A percentile compares a stretch with the other conserved stretches of the same genome.
phyloP scores from a whole-genome alignment of 2,113 vertebrate genomes.

The Daboia siamensis region DNA sequence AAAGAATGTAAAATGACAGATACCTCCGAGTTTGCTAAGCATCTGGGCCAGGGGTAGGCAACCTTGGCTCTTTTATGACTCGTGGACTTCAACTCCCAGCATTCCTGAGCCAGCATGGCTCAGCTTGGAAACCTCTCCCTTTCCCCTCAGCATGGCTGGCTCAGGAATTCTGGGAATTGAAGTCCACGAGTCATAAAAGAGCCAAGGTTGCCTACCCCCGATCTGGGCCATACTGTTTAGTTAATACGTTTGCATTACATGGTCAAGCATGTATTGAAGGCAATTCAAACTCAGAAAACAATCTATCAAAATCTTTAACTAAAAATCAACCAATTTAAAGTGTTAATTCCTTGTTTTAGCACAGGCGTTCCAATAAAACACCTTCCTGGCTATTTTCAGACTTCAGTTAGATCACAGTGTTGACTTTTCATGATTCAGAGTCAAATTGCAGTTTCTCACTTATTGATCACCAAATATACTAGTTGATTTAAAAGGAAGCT shows the following conservation, averaged over 20 bases:
- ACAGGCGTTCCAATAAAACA: not conserved
- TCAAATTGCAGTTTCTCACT: not conserved
- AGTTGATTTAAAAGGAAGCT: not conserved
- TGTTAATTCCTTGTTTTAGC: not conserved
- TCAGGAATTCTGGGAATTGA: too few relatives aligned
- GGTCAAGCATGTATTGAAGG: not conserved
- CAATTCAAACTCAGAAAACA: not conserved
- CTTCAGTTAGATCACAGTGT: not conserved
- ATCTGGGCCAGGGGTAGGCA: not conserved
- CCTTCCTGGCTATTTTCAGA: not conserved
- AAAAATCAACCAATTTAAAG: not conserved
- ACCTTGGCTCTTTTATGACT: too few relatives aligned
- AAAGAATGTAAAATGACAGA: not conserved
- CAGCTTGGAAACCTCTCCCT: too few relatives aligned
- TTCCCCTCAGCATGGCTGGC: too few relatives aligned
- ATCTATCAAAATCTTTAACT: not conserved
- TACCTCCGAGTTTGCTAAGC: not conserved
- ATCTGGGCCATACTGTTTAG: not conserved
- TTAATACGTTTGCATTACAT: not conserved
- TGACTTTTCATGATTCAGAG: not conserved
- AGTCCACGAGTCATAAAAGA: too few relatives aligned
- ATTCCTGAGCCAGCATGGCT: too few relatives aligned
- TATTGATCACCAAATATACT: not conserved
- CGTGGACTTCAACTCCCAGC: too few relatives aligned
- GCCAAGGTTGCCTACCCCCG: too few relatives aligned